These are phyloP conservation scores for Pachliopta kotzebuea DNA, from an alignment of 2,888 invertebrate species.

Conservation along the genomic window DNA sequence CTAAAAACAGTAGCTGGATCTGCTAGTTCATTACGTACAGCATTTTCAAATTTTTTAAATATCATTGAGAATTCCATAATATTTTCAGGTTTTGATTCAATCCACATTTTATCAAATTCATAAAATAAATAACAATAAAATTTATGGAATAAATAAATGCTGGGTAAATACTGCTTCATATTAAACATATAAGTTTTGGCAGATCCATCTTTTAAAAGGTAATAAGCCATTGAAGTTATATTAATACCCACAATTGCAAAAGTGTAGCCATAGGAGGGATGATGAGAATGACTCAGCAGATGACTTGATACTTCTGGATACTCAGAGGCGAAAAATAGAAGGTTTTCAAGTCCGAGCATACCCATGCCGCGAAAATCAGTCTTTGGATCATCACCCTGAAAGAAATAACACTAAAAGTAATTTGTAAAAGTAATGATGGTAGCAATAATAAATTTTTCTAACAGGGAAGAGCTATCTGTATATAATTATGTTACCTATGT, in stretches of 20 bases:
- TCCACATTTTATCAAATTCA: conserved; percentile 97
- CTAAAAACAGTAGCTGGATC: conserved; percentile 87
- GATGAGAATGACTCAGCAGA: conserved; percentile 92
- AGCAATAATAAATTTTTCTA: no score
- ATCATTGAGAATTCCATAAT: conserved; percentile 98
- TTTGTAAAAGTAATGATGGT: no score
- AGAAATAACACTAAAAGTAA: conserved; percentile 34
- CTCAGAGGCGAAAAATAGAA: conserved; percentile 91
- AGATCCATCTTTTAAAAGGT: conserved; percentile 88
- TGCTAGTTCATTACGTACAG: conserved; percentile 83
- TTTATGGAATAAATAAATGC: conserved; percentile 90
- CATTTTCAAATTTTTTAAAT: conserved; percentile 90
- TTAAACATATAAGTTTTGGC: conserved; percentile 97
- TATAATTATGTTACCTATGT: no score
- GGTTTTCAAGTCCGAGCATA: conserved; percentile 93
- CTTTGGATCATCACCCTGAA: conserved; percentile 96
- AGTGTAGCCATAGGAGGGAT: conserved; percentile 93
- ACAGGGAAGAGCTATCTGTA: no score
- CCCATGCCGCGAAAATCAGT: conserved; percentile 99
- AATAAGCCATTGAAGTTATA: conserved; percentile 94
- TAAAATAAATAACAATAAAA: conserved; percentile 96
- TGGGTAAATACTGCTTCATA: conserved; percentile 83
- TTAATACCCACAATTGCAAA: conserved; percentile 97
- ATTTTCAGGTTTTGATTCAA: conserved; percentile 92
- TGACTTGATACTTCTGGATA: conserved; percentile 90